These are phyloP conservation scores for Gobius niger DNA, from an alignment of 2,113 vertebrate genomes.

Conservation along the genomic window DNA sequence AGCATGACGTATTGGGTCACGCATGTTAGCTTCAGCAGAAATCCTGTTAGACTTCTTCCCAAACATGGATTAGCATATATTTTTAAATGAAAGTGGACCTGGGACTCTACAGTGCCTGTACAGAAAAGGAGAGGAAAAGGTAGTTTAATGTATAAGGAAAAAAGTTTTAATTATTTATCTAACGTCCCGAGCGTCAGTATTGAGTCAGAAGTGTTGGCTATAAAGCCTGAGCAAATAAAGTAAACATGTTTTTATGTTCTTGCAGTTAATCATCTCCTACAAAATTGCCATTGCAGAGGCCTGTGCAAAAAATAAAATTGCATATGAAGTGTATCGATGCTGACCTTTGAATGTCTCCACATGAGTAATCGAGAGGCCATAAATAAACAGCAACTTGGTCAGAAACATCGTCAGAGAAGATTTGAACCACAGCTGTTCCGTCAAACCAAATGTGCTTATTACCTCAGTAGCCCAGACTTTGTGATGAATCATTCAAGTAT, in stretches of 20 bases:
- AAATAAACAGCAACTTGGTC: constrained; percentile 48
- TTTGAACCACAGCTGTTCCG: constrained; percentile 55
- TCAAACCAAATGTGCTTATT: constrained; percentile 57
- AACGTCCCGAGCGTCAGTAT: constrained; percentile 33
- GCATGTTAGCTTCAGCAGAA: constrained; percentile 58
- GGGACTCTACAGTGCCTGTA: constrained; percentile 33
- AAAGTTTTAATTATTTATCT: background rate
- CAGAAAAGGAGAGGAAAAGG: constrained; percentile 19
- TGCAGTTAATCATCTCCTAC: background rate
- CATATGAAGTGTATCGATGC: background rate
- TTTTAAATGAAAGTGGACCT: constrained; percentile 42
- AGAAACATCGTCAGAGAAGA: constrained; percentile 58
- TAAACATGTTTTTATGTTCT: background rate
- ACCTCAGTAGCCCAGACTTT: constrained; percentile 34
- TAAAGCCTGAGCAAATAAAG: constrained; percentile 47
- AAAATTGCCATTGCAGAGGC: background rate
- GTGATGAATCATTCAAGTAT: constrained; percentile 53
- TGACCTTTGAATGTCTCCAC: constrained; percentile 26
- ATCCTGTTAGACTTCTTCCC: constrained; percentile 66
- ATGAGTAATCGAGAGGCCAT: constrained; percentile 32
- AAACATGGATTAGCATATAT: constrained; percentile 65
- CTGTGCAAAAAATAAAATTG: constrained; percentile 9
- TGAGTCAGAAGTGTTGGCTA: constrained; percentile 52
- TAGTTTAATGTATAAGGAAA: background rate
- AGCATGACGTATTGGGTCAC: constrained; percentile 56